phyloP scores from a whole-genome alignment of 2,888 invertebrate species.

The Eledone cirrhosa region DNA sequence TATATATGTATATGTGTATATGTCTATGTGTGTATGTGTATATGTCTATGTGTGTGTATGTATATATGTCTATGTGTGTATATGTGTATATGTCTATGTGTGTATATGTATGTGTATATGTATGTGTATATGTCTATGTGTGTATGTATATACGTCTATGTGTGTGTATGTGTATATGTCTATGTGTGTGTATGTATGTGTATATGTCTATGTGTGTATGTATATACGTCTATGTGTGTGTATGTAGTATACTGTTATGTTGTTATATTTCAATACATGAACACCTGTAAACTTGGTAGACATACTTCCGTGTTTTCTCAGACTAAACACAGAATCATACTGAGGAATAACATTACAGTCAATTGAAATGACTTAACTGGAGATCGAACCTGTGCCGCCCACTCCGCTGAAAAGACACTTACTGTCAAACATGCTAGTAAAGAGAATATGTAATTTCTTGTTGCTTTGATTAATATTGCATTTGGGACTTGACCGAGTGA shows the following conservation, averaged over 20 bases:
- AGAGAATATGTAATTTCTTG: too few species aligned
- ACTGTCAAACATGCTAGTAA: too few species aligned
- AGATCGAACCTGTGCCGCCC: too few species aligned
- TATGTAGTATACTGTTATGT: background rate
- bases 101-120: background rate
- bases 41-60: background rate
- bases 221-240: background rate
- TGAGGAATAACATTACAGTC: too few species aligned
- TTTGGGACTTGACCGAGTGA: too few species aligned
- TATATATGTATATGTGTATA: background rate
- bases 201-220: background rate
- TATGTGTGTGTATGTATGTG: background rate
- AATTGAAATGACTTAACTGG: too few species aligned
- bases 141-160: background rate
- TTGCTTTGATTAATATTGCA: too few species aligned
- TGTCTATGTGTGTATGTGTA: background rate
- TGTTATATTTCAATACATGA: too few species aligned
- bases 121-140: background rate
- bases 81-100: background rate
- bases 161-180: background rate
- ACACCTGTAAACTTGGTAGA: too few species aligned
- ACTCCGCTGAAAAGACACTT: too few species aligned
- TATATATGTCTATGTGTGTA: background rate
- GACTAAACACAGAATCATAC: too few species aligned
- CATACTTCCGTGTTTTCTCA: too few species aligned